Evolutionary conservation across 2,888 invertebrate species (phyloP), one percentile per base, ranked within the genome.

Genomic region (Hirtodrosophila duncani): DNA sequence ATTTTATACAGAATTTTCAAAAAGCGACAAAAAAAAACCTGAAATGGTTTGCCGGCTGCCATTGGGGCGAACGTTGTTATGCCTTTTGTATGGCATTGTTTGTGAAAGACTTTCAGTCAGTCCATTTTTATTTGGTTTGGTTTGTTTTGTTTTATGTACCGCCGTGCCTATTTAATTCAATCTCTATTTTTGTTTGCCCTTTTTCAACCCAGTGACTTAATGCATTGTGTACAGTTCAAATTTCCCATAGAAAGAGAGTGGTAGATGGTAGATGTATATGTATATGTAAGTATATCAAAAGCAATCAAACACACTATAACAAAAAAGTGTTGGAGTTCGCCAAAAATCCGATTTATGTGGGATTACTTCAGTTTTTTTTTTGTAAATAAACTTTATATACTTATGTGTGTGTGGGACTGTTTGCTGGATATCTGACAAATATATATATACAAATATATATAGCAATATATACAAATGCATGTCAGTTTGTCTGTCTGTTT

Each of bases 101-200:
- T 46, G 27, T 17, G 44, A 41, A 64, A 9, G 21, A 21, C 14
- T 30, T 30, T 30, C 17, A 3, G 17, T 30, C 9, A 23, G 9
- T 24, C 9, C 13, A 5, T 16, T 30, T 30, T 16, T 41, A 45
- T 56, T 36, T 33, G 9, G 43, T 66, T 62, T 49, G 1, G 30
- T 31, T 33, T 11, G 43, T 66, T 62, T 49, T 1, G 30, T 31
- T 10, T 18, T 38, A 13, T 41, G 26, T 29, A 14, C 17, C 17
- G 13, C 10, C 16, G 26, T 9, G 53, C 60, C 60, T 50, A 59
- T 66, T 69, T 60, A 68, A 65, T 61, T 65, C 66, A 66, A 60
- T 65, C 49, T 38, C 27, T 34, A 37, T 10, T 20, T 27, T 26
- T 42, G 21, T 41, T 38, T n/a, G n/a, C n/a, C 36, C 17, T 26